Evolutionary conservation across 1,140 invertebrate genomes (phyloP), one percentile per base, ranked within the genome.

Genomic region (Drosophila navojoa): DNA sequence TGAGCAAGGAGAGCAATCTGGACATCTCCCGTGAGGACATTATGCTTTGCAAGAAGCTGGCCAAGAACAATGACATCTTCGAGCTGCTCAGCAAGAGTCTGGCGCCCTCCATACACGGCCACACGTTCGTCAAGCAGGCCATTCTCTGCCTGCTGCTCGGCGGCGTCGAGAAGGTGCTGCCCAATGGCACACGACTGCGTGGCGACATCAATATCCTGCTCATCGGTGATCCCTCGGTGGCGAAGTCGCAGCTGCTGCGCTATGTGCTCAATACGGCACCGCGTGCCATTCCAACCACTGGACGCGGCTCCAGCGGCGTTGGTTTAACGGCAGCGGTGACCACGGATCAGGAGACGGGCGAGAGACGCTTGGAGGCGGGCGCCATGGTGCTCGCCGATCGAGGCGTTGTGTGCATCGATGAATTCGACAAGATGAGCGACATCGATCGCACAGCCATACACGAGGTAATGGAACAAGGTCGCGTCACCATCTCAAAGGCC

Each of bases 361-460:
- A 97, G 80, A 93, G 96, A 70, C 93, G 98, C 62, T 92, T 99
- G 19, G 99, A 99, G 93, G 99, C 98, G 5, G 99, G 99, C 87
- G 99, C 99, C 71, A 99, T 99, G 99, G 99, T 99, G n/a, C 92
- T 99, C 27, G 99, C 98, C 0, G 99, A 99, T 93, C 94, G 98
- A 58, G 99, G 99, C 22, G 97, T 99, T 50, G 98, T 99, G 54
- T 99, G 99, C 91, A 99, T 99, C 92, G 99, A 99, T 93, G 99
- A 99, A 93, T 99, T 99, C 93, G 99, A 99, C 93, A 99, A 99
- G 94, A 99, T 99, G 99, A 98, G 98, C n/a, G 99, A 99, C 91
- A 97, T 99, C 61, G 99, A 99, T 93, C 94, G 99, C 81, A 99
- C 99, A 13, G 98, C 99, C 22, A 99, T 99, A 73, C 99, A 99